Evolutionary conservation across 2,113 vertebrate species (phyloP).

Genomic region (Solenodon paradoxus): DNA sequence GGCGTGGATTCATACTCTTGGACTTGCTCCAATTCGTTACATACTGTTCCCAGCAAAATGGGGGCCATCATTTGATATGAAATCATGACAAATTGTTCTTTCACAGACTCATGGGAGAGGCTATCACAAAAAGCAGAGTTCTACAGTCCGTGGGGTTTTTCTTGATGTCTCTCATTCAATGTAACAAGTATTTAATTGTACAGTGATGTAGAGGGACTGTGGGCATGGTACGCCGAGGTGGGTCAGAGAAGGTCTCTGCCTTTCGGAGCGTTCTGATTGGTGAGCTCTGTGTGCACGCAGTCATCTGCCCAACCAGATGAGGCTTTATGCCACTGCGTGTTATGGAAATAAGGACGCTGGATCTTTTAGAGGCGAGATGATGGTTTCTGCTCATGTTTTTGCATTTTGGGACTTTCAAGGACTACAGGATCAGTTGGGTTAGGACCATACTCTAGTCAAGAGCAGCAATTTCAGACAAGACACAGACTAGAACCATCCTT

Average conservation of each 20-base stretch:
- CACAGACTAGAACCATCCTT: background rate
- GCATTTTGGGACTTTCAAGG: background rate
- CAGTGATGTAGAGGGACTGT: too few species aligned
- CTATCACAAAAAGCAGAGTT: background rate
- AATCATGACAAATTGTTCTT: background rate
- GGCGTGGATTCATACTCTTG: background rate
- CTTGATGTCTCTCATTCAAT: background rate
- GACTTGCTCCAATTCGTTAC: background rate
- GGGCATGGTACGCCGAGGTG: rapidly evolving
- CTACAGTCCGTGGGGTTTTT: background rate
- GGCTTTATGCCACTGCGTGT: too few species aligned
- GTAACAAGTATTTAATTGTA: background rate
- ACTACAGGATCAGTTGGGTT: background rate
- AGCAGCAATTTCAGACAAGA: background rate
- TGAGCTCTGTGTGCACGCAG: rapidly evolving
- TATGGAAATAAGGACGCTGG: background rate
- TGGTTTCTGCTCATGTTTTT: background rate
- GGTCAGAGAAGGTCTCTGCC: background rate
- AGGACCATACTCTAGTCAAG: background rate
- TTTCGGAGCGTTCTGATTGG: background rate
- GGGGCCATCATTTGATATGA: background rate
- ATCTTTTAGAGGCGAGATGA: background rate
- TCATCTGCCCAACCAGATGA: background rate
- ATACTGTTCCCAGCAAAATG: background rate
- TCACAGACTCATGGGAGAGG: background rate